Base-by-base conservation (phyloP, 2,888 invertebrate species). In the Ochropleura plecta region DNA sequence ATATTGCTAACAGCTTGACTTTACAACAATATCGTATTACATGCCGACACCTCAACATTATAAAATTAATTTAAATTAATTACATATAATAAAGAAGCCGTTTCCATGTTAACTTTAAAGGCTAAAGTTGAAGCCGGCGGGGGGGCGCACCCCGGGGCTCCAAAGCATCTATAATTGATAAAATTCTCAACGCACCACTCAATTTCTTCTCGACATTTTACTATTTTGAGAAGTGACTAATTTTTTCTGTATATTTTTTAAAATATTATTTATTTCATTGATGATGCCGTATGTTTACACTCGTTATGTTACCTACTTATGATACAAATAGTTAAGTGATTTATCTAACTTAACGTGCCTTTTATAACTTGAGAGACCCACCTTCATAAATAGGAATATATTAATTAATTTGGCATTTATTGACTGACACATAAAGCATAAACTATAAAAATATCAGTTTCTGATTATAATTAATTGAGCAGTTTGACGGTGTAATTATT, bases 111-210 rank as follows among this genome's bases (percentile, higher is more conserved):
- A 85, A 80, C 70, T 46, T 73, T 78, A 82, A 83, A 85, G 83
- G 84, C 82, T 86, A 82, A 86, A 82, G 81, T 86, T 83, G 76
- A 81, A 79, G 85, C 85, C 92, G 70, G 89, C 91, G 88, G 94
- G 92, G 92, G 93, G 92, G 90, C 88, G 86, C 80, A 81, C 76
- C 68, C 88, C 86, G 87, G 83, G 82, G 69, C 78, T 79, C 84
- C 80, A 81, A 84, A 84, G 83, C 89, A 91, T 91, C 90, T 88
- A 92, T 93, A 93, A 95, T 95, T 95, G 94, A 95, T 95, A 94
- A 95, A 93, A 94, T 94, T 93, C 95, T 94, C 92, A 90, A 92
- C 92, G 92, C 92, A 93, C 93, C 91, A 90, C 91, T 90, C 90
- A 90, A 91, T 90, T 90, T 92, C 92, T 92, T 91, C 89, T 90